Conservation (phyloP, 2,797 vertebrate species). For the Falco berigora region DNA sequence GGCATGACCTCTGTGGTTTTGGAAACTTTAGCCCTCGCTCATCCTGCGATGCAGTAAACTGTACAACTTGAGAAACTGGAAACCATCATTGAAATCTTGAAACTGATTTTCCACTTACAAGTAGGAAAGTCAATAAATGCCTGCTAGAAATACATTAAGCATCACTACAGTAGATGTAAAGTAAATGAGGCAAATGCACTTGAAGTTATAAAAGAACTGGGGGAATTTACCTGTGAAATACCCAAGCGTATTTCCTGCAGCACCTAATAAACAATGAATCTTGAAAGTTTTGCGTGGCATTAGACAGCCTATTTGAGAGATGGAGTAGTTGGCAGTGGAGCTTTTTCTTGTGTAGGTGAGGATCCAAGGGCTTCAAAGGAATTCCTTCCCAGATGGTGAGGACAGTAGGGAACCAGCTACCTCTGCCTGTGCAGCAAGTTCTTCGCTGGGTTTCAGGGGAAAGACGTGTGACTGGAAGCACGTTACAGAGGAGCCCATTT, state of each 20-base stretch:
- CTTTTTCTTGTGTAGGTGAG: neutral
- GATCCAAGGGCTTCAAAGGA: neutral
- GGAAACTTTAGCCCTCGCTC: neutral
- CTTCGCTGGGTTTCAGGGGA: neutral
- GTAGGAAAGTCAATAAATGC: neutral
- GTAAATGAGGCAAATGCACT: neutral
- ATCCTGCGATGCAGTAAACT: neutral
- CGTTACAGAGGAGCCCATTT: neutral
- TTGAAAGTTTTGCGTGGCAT: neutral
- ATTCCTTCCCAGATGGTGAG: neutral
- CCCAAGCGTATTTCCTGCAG: neutral
- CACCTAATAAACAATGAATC: neutral
- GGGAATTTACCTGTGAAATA: constrained; percentile 31
- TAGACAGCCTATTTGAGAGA: neutral
- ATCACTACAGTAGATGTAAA: neutral
- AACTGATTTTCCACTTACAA: constrained; percentile 14
- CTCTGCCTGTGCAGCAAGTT: neutral
- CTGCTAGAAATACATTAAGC: constrained; percentile 35
- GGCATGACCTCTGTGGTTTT: neutral
- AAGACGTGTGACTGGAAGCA: neutral
- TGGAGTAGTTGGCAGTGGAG: neutral
- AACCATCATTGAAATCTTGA: constrained; percentile 1
- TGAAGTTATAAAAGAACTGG: neutral
- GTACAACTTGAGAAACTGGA: neutral
- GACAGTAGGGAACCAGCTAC: neutral